Base-by-base conservation (phyloP, 1,140 invertebrate species). In the Oryzaephilus surinamensis region DNA sequence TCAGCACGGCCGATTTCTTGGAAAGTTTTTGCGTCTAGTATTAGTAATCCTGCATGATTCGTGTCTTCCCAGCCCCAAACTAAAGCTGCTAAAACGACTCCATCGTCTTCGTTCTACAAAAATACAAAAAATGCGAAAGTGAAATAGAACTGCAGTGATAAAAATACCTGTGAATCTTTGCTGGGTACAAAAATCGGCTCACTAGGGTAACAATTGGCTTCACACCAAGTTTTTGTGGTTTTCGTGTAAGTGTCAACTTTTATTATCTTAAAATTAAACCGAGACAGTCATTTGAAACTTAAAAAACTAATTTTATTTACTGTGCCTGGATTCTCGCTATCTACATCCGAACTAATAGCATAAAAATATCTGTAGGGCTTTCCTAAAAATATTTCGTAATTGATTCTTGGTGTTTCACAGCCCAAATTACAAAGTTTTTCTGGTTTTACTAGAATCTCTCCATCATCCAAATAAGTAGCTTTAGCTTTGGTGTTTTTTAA, bases 291-390 rank as follows among this genome's bases (percentile, higher is more conserved):
- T 21, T 18, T 7, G 8, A 35, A 35, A 10, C 5, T 35, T n/a
- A 35, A 17, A 24, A 24, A 24, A 3, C 4, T n/a, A n/a, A n/a
- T n/a, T n/a, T n/a, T n/a, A n/a, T n/a, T n/a, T n/a, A n/a, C n/a
- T 10, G 27, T 76, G 54, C 85, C 86, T 4, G 85, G 84, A 65
- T 84, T 81, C 2, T 79, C 71, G 2, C 74, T 63, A 58, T 90
- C 85, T 2, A 90, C 83, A 61, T 91, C 86, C 8, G 82, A 81
- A 43, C 84, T 86, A 28, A 91, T 89, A 0, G 84, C 87, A 54
- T 93, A 94, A 57, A 91, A 92, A 60, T 84, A 93, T 37, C 75
- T 68, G 58, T 94, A 93, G 5, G 71, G 64, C 44, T 66, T 73
- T 27, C 70, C 74, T 70, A 51, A 35, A 51, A 56, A 37, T 26